Percentiles rank a stretch among this genome's conserved stretches.
These are phyloP conservation scores for Mormyrops attenuatus DNA, from an alignment of 2,797 vertebrate species.

Conservation along the genomic window DNA sequence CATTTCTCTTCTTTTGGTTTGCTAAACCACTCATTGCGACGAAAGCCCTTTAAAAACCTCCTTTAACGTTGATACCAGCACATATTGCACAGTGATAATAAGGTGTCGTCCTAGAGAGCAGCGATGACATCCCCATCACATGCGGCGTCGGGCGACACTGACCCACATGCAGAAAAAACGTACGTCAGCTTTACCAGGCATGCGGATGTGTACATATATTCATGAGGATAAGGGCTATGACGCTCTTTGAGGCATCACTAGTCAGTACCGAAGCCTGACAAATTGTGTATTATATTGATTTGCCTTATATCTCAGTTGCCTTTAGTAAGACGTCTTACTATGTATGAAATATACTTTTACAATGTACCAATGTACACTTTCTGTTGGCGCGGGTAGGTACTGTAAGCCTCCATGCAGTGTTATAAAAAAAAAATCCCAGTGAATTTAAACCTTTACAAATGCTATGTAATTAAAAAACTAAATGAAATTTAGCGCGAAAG, in stretches of 20 bases:
- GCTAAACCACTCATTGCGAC: conserved; percentile 39
- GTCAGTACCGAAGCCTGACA: conserved; percentile 25
- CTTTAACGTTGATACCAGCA: conserved; percentile 32
- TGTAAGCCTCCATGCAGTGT: not conserved
- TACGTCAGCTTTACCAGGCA: conserved; percentile 8
- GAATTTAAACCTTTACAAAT: not conserved
- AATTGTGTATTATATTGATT: conserved; percentile 60
- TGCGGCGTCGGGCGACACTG: not conserved
- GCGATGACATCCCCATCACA: not conserved
- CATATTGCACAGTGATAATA: conserved; percentile 22
- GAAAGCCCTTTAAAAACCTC: conserved; percentile 63
- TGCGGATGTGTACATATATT: conserved; percentile 34
- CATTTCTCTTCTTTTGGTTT: conserved; percentile 15
- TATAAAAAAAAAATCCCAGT: not conserved
- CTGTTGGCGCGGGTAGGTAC: conserved; percentile 17
- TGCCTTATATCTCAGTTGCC: conserved; percentile 93
- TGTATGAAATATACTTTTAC: conserved; percentile 43
- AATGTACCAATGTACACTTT: conserved; percentile 25
- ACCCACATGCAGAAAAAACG: conserved; percentile 9
- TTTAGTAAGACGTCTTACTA: conserved; percentile 67
- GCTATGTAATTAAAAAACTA: not conserved
- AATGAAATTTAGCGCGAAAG: not conserved
- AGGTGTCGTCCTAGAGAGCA: not conserved
- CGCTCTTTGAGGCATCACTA: conserved; percentile 27
- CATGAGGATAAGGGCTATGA: conserved; percentile 35